Evolutionary conservation across 2,888 invertebrate species (phyloP), one percentile per base, ranked within the genome.

Genomic region (Stenolophus ochropezus): DNA sequence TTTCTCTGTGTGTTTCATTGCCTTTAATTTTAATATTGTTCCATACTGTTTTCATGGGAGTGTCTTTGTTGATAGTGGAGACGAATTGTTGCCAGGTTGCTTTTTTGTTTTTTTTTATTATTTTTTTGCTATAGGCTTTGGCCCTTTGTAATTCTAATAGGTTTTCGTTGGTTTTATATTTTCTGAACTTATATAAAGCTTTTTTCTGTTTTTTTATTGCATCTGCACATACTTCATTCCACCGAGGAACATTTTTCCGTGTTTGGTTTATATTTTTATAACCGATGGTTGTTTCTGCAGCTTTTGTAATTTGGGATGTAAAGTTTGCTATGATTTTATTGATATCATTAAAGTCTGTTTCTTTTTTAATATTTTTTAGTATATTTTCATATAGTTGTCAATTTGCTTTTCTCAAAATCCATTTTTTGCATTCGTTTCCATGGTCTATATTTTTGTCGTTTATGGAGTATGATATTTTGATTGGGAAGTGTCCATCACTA

Each of bases 401-500:
- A 25, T 76, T 56, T 56, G 53, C 76, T 14, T 25, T 56, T 53
- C n/a, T 76, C n/a, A 53, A 49, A 20, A 25, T 76, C 58, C 53
- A 76, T 56, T 53, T 58, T 56, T 51, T 56, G 58, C 20, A 27
- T 21, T 56, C 8, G 16, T 20, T 65, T 42, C 27, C 27, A 18
- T 18, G 5, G 14, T 27, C 53, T 27, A 20, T 20, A 56, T 27
- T 14, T 53, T 75, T n/a, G 56, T 53, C 14, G 21, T 21, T 16
- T 21, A 6, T 58, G 11, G 25, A 27, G 27, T 2, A 51, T 42
- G 33, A 27, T 61, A 77, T 77, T 77, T 77, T 77, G 2, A 77
- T 77, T 27, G 77, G 77, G n/a, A 14, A 42, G 77, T 77, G 77
- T 20, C 47, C 65, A 16, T 47, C 23, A n/a, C 61, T 42, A 33